These are phyloP conservation scores for Hyperoodon ampullatus DNA, from an alignment of 2,113 vertebrate genomes.

Conservation along the genomic window DNA sequence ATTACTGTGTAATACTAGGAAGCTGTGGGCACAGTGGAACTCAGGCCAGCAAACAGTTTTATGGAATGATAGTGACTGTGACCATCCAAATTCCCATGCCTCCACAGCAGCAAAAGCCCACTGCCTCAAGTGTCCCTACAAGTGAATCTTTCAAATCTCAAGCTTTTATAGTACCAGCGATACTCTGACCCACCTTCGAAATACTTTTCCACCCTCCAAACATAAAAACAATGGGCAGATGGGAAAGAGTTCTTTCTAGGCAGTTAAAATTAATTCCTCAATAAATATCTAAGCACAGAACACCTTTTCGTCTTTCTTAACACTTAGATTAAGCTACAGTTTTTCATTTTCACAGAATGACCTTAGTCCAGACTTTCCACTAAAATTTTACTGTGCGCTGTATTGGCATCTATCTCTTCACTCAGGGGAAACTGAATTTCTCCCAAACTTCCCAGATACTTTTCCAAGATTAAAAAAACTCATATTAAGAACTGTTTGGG, in stretches of 20 bases:
- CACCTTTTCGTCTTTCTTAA: conserved; percentile 4
- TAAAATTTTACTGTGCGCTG: conserved; percentile 28
- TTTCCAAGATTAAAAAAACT: not conserved
- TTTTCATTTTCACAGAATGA: conserved; percentile 19
- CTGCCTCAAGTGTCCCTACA: not conserved
- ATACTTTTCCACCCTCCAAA: not conserved
- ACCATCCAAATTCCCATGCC: not conserved
- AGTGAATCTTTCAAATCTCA: not conserved
- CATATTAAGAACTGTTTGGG: not conserved
- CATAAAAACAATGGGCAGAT: not conserved
- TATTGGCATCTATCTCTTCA: not conserved
- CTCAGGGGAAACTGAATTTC: not conserved
- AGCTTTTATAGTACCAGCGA: not conserved
- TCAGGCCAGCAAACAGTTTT: not conserved
- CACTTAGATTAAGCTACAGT: not conserved
- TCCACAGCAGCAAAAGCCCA: not conserved
- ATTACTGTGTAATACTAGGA: not conserved
- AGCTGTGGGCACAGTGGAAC: not conserved
- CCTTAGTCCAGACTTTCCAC: not conserved
- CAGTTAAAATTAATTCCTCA: conserved; percentile 40
- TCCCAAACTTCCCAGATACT: not conserved
- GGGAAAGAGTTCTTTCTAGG: conserved; percentile 22
- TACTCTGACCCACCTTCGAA: not conserved
- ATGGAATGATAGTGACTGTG: not conserved
- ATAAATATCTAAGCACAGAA: not conserved